Evolutionary conservation across 2,113 vertebrate genomes (phyloP).

Genomic region (Anser brachyrhynchus): DNA sequence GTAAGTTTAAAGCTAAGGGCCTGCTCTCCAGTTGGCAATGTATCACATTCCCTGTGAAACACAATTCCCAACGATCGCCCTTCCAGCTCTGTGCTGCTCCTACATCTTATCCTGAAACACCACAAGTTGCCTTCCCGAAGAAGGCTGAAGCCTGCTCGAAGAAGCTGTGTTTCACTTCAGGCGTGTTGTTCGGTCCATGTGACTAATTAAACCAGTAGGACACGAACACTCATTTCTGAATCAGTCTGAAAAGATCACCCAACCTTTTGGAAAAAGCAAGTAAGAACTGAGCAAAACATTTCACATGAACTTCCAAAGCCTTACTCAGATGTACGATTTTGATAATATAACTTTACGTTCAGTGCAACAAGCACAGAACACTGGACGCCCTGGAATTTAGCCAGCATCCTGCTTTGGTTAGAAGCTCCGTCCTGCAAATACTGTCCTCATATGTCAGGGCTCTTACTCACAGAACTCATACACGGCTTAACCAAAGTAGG

Average conservation of each 20-base stretch:
- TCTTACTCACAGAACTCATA: not conserved
- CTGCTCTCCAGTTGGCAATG: not conserved
- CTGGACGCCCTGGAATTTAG: not conserved
- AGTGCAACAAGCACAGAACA: not conserved
- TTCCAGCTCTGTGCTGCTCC: not conserved
- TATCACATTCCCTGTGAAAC: not conserved
- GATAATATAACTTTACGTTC: not conserved
- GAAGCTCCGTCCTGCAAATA: not conserved
- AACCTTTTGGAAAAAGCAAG: not conserved
- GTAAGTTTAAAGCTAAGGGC: fast-evolving
- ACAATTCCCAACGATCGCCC: fast-evolving
- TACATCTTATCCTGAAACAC: not conserved
- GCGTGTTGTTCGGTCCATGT: fast-evolving
- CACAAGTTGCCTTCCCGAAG: not conserved
- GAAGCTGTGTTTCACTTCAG: not conserved
- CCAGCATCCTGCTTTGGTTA: constrained; percentile 6
- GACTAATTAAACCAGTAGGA: not conserved
- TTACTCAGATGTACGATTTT: constrained; percentile 26
- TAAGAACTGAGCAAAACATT: not conserved
- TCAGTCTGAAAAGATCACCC: constrained; percentile 30
- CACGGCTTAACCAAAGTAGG: not conserved
- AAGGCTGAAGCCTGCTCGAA: not conserved
- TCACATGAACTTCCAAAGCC: not conserved
- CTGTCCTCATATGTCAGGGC: not conserved
- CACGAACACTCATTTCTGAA: constrained; percentile 42